Base-by-base conservation (phyloP, 2,797 vertebrate species). In the Siniperca obscura region DNA sequence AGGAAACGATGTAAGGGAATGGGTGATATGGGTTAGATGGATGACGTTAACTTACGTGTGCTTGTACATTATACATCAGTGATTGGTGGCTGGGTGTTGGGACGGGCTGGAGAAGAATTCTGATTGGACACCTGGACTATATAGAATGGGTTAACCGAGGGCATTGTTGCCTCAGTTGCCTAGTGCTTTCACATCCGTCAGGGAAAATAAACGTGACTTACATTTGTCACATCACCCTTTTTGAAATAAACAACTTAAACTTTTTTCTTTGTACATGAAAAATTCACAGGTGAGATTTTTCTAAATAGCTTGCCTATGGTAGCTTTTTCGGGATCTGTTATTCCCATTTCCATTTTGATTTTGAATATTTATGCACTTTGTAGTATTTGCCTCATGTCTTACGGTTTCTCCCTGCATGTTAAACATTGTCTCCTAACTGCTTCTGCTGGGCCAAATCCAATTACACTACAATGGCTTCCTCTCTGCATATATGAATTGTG, bases 111-210 rank as follows among this genome's bases (percentile, higher is more conserved):
- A 83, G 73, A 66, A 57, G 66, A 64, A 21, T 81, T 77, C 17
- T 67, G 89, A 84, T 83, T 81, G 80, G 81, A 86, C 78, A 66
- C 78, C 71, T 74, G 87, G 76, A 88, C 80, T 87, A 2, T 57
- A 5, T 16, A 44, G 74, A 74, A 70, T 3, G 69, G 86, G 70
- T 79, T 55, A 82, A 82, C 77, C 1, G 81, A 89, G 78, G 85
- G 82, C 76, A 8, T 42, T 21, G 73, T 72, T 73, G 88, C 89
- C 86, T 88, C 81, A 48, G 88, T 79, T 86, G 82, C 91, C 87
- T 84, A 46, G 78, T 78, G 91, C 91, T 93, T 89, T 93, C 91
- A 91, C 90, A 89, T 94, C 83, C 70, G 84, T 95, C 95, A 95
- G 95, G 95, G 94, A 95, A 93, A 93, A 90, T 64, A 82, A 81